A percentile compares a stretch with the other conserved stretches of the same genome.
phyloP scores from a whole-genome alignment of 1,140 invertebrate species.

The Lasioglossum albipes region DNA sequence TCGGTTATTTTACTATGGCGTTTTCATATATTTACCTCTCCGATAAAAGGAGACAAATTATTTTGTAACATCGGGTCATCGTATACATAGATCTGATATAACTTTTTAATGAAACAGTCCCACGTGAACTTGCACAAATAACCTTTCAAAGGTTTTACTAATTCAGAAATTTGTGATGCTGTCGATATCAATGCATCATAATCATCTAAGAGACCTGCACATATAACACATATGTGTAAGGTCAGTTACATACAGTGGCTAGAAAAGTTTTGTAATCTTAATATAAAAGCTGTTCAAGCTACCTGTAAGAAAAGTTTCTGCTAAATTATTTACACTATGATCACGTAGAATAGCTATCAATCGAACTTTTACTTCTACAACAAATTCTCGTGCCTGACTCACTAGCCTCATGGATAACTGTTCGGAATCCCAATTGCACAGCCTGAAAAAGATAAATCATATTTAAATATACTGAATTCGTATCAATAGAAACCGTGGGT shows the following conservation, averaged over 20 bases:
- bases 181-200: slow-evolving; percentile 83
- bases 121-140: slow-evolving; percentile 83
- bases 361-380: slow-evolving; percentile 83
- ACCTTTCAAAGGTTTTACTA: slow-evolving; percentile 81
- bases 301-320: slow-evolving; percentile 81
- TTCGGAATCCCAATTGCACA: slow-evolving; percentile 83
- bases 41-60: slow-evolving; percentile 81
- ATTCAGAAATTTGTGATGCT: slow-evolving; percentile 80
- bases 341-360: slow-evolving; percentile 81
- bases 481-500: too few species aligned
- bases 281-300: slow-evolving; percentile 57
- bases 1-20: neutral
- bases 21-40: slow-evolving; percentile 76
- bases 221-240: slow-evolving; percentile 17
- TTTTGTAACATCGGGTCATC: slow-evolving; percentile 83
- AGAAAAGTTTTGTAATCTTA: slow-evolving; percentile 15
- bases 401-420: slow-evolving; percentile 83
- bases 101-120: slow-evolving; percentile 83
- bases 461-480: neutral
- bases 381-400: slow-evolving; percentile 83
- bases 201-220: slow-evolving; percentile 81
- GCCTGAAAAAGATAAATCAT: slow-evolving; percentile 73
- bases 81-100: slow-evolving; percentile 84
- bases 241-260: neutral
- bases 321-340: slow-evolving; percentile 79